These are phyloP conservation scores for Hypotaenidia okinawae DNA, from an alignment of 2,797 vertebrate genomes.

Conservation along the genomic window DNA sequence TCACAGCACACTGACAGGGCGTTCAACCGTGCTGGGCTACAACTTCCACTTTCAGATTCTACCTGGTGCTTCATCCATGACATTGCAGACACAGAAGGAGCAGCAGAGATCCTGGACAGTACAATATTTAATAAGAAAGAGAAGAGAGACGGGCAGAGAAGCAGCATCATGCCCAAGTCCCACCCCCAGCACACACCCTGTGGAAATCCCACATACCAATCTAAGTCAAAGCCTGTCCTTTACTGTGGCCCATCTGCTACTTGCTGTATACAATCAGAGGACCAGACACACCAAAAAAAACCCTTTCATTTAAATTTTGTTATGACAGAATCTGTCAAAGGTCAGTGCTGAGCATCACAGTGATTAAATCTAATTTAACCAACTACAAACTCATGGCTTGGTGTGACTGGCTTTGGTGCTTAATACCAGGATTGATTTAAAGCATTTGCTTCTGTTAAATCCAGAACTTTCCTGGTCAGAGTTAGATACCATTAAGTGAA, in stretches of 20 bases:
- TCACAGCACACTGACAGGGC: neutral
- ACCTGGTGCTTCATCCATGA: neutral
- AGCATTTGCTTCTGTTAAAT: neutral
- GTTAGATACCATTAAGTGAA: neutral
- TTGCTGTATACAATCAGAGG: neutral
- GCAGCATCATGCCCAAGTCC: neutral
- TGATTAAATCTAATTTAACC: neutral
- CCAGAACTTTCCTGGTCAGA: neutral
- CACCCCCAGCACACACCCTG: fast-evolving
- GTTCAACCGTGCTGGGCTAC: neutral
- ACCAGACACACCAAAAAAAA: neutral
- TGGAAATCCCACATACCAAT: neutral
- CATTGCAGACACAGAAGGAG: neutral
- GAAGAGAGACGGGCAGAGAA: too few relatives aligned
- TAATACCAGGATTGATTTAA: neutral
- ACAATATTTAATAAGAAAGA: neutral
- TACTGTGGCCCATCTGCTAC: neutral
- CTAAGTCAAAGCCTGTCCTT: neutral
- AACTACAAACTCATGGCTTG: neutral
- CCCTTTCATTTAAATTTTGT: neutral
- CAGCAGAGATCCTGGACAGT: fast-evolving
- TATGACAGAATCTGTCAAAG: neutral
- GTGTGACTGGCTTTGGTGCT: neutral
- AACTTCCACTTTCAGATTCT: neutral
- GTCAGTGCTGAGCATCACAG: neutral